These are phyloP conservation scores for Andrena dorsata DNA, from an alignment of 2,888 invertebrate species.

Conservation along the genomic window DNA sequence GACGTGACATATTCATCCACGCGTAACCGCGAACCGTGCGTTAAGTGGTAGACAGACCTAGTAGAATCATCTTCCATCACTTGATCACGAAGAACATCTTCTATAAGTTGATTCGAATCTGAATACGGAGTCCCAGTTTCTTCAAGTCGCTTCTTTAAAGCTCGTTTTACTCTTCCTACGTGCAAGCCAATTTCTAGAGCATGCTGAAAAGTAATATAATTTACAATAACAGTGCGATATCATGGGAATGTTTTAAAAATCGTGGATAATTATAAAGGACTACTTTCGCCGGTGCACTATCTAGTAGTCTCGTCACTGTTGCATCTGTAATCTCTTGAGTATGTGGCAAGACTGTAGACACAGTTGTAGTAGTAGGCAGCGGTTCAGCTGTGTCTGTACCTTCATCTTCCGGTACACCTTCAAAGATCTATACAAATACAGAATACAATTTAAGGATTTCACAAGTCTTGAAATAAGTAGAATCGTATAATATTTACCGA, in stretches of 20 bases:
- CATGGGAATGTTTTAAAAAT: not conserved
- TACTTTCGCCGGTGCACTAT: constrained; percentile 79
- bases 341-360: constrained; percentile 56
- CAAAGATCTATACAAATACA: constrained; percentile 70
- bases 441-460: constrained; percentile 3
- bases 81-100: constrained; percentile 90
- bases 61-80: constrained; percentile 86
- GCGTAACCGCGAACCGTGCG: too few relatives aligned
- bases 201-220: constrained; percentile 79
- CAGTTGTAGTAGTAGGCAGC: constrained; percentile 66
- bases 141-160: constrained; percentile 87
- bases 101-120: constrained; percentile 90
- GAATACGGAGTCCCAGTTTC: constrained; percentile 88
- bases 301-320: constrained; percentile 79
- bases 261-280: constrained; percentile 29
- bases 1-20: too few relatives aligned
- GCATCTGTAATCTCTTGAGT: constrained; percentile 76
- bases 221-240: constrained; percentile 2
- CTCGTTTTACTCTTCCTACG: constrained; percentile 87
- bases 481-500: constrained; percentile 66
- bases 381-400: constrained; percentile 62
- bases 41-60: constrained; percentile 61
- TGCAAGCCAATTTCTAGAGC: constrained; percentile 88
- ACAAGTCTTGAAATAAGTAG: constrained; percentile 10
- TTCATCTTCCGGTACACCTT: constrained; percentile 70